These are phyloP conservation scores for Phoeniculus purpureus DNA, from an alignment of 2,797 vertebrate species.

Conservation along the genomic window DNA sequence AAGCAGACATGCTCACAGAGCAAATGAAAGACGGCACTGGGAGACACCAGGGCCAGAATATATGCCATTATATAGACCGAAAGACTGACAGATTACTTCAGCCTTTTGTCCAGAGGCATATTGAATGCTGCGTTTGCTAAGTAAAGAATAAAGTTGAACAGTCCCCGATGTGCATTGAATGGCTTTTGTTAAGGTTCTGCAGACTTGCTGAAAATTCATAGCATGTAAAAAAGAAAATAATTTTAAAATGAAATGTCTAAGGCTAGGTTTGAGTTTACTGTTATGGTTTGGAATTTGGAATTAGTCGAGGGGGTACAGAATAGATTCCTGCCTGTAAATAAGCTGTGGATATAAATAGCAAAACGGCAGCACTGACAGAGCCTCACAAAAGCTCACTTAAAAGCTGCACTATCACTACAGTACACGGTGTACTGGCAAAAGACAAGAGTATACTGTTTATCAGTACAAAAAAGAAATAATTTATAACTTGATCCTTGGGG, in stretches of 20 bases:
- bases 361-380: constrained; percentile 23
- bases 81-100: constrained; percentile 55
- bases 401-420: constrained; percentile 52
- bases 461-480: constrained; percentile 74
- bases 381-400: constrained; percentile 53
- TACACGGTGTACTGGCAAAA: constrained; percentile 51
- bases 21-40: constrained; percentile 68
- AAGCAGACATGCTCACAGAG: constrained; percentile 67
- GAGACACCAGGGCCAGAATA: constrained; percentile 20
- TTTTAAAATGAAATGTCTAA: not conserved
- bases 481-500: constrained; percentile 74
- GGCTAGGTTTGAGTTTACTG: constrained; percentile 20
- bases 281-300: constrained; percentile 6
- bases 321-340: constrained; percentile 64
- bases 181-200: constrained; percentile 61
- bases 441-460: constrained; percentile 67
- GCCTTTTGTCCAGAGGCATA: constrained; percentile 60
- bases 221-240: not conserved
- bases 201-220: constrained; percentile 33
- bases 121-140: constrained; percentile 52
- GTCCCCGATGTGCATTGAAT: constrained; percentile 35
- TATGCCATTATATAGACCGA: constrained; percentile 11
- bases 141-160: constrained; percentile 58
- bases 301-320: not conserved
- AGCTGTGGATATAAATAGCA: constrained; percentile 36